These are phyloP conservation scores for Smutsia temminckii DNA, from an alignment of 2,797 vertebrate genomes.

Conservation along the genomic window DNA sequence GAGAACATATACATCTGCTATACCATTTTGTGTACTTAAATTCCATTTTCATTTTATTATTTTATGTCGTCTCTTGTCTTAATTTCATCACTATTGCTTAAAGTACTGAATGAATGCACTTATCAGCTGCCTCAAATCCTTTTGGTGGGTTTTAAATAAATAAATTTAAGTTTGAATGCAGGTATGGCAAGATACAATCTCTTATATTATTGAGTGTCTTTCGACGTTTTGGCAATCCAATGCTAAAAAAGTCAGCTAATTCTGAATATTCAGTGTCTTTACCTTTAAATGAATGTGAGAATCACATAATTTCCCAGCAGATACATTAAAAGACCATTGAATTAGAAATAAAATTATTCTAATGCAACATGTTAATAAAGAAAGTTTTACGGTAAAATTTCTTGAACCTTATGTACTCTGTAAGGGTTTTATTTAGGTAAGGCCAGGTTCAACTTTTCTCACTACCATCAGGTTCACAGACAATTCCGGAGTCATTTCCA, in stretches of 20 bases:
- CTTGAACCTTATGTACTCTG: not conserved
- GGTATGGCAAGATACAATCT: not conserved
- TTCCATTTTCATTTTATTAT: not conserved
- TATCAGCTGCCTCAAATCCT: not conserved
- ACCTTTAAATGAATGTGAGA: not conserved
- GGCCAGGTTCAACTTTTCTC: not conserved
- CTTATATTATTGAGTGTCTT: not conserved
- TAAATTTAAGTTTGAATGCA: slow-evolving; percentile 24
- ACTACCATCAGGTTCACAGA: not conserved
- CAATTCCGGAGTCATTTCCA: not conserved
- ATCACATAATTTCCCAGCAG: not conserved
- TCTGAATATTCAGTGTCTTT: not conserved
- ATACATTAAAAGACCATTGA: not conserved
- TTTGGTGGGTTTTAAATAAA: slow-evolving; percentile 20
- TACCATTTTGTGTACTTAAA: not conserved
- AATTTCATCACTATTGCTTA: slow-evolving; percentile 12
- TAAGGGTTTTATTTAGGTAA: not conserved
- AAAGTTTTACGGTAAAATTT: not conserved
- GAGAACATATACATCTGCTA: not conserved
- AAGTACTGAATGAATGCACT: not conserved
- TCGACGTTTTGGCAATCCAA: not conserved
- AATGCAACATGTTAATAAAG: not conserved
- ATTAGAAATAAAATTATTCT: slow-evolving; percentile 38
- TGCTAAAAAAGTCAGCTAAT: not conserved
- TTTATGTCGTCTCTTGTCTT: slow-evolving; percentile 1